A percentile compares a stretch with the other conserved stretches of the same genome.
Evolutionary conservation across 1,140 invertebrate genomes (phyloP).

Genomic region (Pogonus chalceus): DNA sequence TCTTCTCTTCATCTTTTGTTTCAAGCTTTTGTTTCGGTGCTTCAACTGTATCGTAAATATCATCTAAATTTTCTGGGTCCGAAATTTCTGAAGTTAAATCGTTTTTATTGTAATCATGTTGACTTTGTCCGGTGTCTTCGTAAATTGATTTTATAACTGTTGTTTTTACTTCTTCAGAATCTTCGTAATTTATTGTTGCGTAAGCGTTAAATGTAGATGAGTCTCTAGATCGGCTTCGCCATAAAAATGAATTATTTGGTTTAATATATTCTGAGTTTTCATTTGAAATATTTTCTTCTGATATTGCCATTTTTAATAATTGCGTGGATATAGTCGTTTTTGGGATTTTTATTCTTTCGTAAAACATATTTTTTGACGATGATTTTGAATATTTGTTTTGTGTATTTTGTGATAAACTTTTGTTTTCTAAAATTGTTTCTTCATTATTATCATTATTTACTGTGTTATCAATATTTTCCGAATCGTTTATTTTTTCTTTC

Average conservation of each 20-base stretch:
- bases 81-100: not conserved
- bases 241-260: constrained; percentile 25
- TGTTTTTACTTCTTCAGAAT: not conserved
- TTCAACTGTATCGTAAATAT: not conserved
- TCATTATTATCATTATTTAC: no score
- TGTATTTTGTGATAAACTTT: not conserved
- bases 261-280: constrained; percentile 13
- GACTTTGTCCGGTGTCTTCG: not conserved
- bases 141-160: constrained; percentile 7
- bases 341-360: constrained; percentile 22
- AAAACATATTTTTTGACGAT: constrained; percentile 25
- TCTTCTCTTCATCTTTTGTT: constrained; percentile 1
- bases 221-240: constrained; percentile 19
- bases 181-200: constrained; percentile 6
- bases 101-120: not conserved
- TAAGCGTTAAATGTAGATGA: not conserved
- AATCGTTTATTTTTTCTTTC: not conserved
- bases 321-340: constrained; percentile 13
- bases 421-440: not conserved
- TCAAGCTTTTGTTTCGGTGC: constrained; percentile 18
- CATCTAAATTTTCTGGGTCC: not conserved
- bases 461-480: no score
- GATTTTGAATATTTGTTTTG: constrained; percentile 23
- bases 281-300: constrained; percentile 8
- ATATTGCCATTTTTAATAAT: not conserved